These are phyloP conservation scores for Metopolophium dirhodum DNA, from an alignment of 1,140 invertebrate genomes.

Conservation along the genomic window DNA sequence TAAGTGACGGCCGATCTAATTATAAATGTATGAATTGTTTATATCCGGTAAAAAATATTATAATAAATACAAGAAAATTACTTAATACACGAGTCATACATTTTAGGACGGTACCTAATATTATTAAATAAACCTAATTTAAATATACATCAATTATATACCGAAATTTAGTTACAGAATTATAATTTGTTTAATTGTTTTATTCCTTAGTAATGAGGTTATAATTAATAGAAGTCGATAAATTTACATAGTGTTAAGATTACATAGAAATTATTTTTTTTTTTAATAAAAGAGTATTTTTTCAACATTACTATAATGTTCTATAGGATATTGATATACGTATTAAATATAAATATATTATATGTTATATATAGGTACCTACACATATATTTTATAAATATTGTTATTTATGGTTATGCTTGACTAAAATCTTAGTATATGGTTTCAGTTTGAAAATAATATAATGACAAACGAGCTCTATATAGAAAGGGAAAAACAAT, in stretches of 20 bases:
- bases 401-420: background rate
- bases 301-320: background rate
- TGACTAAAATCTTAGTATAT: constrained; percentile 9
- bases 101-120: background rate
- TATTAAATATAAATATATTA: background rate
- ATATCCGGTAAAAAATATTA: background rate
- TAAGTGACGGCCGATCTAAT: background rate
- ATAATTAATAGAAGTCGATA: background rate
- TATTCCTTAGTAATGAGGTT: background rate
- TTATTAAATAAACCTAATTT: background rate
- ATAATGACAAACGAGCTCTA: background rate
- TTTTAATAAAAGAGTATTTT: background rate
- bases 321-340: background rate
- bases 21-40: background rate
- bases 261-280: background rate
- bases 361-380: too few relatives aligned
- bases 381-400: background rate
- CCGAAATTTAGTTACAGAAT: background rate
- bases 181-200: background rate
- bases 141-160: background rate
- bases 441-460: background rate
- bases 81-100: background rate
- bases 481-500: background rate
- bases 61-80: background rate
- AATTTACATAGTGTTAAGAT: background rate